Conservation (phyloP, 1,140 invertebrate genomes). For the Lepidotrigona ventralis region DNA sequence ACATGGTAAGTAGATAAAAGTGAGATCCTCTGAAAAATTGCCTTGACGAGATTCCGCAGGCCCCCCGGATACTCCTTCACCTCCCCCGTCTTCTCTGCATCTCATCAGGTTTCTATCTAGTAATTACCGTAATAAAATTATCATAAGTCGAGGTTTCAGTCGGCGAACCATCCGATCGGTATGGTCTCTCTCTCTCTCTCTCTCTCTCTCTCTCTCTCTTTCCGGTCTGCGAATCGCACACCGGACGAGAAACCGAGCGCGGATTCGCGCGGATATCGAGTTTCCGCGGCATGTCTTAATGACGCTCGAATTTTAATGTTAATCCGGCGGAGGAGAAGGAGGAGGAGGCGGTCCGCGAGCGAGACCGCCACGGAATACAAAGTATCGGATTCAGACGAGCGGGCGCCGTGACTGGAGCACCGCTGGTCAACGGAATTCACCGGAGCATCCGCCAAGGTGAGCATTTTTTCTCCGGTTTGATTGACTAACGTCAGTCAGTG, state of each 20-base stretch:
- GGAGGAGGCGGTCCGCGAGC: neutral
- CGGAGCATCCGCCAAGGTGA: slow-evolving; percentile 74
- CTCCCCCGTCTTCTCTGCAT: slow-evolving; percentile 5
- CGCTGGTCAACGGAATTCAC: slow-evolving; percentile 67
- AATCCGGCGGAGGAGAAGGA: slow-evolving; percentile 1
- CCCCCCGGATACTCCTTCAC: neutral
- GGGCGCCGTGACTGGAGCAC: slow-evolving; percentile 52
- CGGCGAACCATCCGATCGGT: neutral
- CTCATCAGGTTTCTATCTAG: slow-evolving; percentile 14
- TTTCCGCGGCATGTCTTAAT: slow-evolving; percentile 44
- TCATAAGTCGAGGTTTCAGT: slow-evolving; percentile 17
- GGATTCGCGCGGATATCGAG: slow-evolving; percentile 46
- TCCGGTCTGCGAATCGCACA: neutral
- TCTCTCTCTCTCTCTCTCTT: no score
- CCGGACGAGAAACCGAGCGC: neutral
- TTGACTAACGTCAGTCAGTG: slow-evolving; percentile 79
- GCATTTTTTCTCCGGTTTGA: slow-evolving; percentile 77
- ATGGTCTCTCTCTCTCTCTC: neutral
- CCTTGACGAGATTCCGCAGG: slow-evolving; percentile 7
- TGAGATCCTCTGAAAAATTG: slow-evolving; percentile 42
- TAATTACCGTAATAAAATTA: slow-evolving; percentile 52
- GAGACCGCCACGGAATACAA: slow-evolving; percentile 32
- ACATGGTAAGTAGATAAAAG: slow-evolving; percentile 36
- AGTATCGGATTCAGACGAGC: slow-evolving; percentile 51
- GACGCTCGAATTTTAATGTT: slow-evolving; percentile 48